phyloP scores from a whole-genome alignment of 1,140 invertebrate genomes.

The Centruroides vittatus region DNA sequence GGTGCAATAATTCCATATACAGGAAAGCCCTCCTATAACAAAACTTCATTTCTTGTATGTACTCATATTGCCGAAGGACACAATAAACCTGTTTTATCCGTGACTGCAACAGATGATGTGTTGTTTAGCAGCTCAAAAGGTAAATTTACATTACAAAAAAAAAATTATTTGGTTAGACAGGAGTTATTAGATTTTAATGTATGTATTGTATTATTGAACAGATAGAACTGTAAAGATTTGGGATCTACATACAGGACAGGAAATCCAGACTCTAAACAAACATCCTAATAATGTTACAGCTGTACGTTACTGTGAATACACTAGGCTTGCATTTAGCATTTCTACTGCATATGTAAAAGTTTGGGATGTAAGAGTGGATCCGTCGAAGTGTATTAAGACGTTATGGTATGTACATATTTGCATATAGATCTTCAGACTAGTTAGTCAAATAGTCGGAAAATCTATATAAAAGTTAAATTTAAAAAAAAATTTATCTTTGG shows the following conservation, averaged over 20 bases:
- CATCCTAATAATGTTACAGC: constrained; percentile 64
- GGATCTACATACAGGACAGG: constrained; percentile 61
- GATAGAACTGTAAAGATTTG: constrained; percentile 73
- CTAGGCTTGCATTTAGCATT: constrained; percentile 53
- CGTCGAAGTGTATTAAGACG: constrained; percentile 49
- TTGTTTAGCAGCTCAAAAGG: constrained; percentile 67
- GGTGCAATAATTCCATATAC: constrained; percentile 19
- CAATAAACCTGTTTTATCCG: constrained; percentile 59
- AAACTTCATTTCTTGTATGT: constrained; percentile 49
- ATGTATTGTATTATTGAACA: constrained; percentile 22
- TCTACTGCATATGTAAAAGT: constrained; percentile 65
- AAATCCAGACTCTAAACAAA: constrained; percentile 47
- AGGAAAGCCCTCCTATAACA: constrained; percentile 10
- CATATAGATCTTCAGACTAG: too few relatives aligned
- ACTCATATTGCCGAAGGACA: constrained; percentile 70
- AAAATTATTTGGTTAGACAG: too few relatives aligned
- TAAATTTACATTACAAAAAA: constrained; percentile 19
- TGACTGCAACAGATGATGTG: constrained; percentile 54
- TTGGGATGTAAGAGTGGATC: constrained; percentile 53
- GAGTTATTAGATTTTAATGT: too few relatives aligned
- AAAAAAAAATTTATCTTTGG: too few relatives aligned
- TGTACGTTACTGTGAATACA: constrained; percentile 48
- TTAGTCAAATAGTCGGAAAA: too few relatives aligned
- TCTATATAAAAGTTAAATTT: too few relatives aligned
- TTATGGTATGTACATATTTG: constrained; percentile 30